These are phyloP conservation scores for Crax fasciolata DNA, from an alignment of 2,797 vertebrate species.

Conservation along the genomic window DNA sequence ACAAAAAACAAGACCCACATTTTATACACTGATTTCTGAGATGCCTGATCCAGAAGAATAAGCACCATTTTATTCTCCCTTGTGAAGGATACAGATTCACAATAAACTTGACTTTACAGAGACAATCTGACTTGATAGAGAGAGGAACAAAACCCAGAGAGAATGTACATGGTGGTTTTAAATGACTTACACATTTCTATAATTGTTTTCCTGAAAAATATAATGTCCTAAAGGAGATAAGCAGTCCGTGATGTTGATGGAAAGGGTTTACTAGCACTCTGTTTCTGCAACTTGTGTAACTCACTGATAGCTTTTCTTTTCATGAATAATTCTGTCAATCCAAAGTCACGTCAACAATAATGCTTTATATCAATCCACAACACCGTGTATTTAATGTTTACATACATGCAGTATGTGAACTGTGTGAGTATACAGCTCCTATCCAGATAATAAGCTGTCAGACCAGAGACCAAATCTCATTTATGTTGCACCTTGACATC, in stretches of 20 bases:
- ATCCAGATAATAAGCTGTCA: not conserved
- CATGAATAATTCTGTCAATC: constrained; percentile 13
- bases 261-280: not conserved
- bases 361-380: not conserved
- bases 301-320: constrained; percentile 10
- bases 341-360: not conserved
- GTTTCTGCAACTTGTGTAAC: constrained; percentile 22
- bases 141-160: not conserved
- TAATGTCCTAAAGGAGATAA: not conserved
- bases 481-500: constrained; percentile 56
- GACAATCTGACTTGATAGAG: not conserved
- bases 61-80: not conserved
- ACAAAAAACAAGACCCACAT: not conserved
- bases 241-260: constrained; percentile 14
- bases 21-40: not conserved
- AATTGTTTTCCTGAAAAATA: constrained; percentile 25
- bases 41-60: not conserved
- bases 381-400: rapidly evolving
- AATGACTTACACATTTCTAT: not conserved
- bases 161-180: not conserved
- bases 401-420: not conserved
- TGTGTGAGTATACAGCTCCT: not conserved
- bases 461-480: constrained; percentile 16
- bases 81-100: not conserved
- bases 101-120: not conserved